These are phyloP conservation scores for Hirtodrosophila cameraria DNA, from an alignment of 2,888 invertebrate species.

Conservation along the genomic window DNA sequence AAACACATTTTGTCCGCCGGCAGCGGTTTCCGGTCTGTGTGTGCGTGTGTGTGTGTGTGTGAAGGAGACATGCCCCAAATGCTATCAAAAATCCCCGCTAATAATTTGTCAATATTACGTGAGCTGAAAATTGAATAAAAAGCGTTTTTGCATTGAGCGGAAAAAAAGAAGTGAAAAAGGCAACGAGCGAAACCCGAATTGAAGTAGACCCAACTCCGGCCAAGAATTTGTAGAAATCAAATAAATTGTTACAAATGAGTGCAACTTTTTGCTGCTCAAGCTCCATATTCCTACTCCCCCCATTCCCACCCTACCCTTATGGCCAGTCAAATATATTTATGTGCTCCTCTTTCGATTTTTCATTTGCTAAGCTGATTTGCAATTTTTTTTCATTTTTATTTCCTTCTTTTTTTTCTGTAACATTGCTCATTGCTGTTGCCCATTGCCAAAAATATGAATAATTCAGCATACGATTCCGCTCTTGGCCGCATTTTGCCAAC, in stretches of 20 bases:
- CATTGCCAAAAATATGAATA: slow-evolving; percentile 65
- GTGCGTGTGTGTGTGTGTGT: slow-evolving; percentile 4
- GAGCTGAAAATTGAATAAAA: slow-evolving; percentile 81
- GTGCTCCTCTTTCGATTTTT: slow-evolving; percentile 58
- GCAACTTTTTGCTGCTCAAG: slow-evolving; percentile 61
- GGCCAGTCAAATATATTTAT: slow-evolving; percentile 50
- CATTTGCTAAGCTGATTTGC: slow-evolving; percentile 75
- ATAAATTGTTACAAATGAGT: slow-evolving; percentile 79
- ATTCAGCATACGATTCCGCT: slow-evolving; percentile 63
- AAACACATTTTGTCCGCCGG: slow-evolving; percentile 42
- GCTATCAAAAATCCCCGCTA: slow-evolving; percentile 78
- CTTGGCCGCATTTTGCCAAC: slow-evolving; percentile 40
- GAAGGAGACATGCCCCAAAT: slow-evolving; percentile 32
- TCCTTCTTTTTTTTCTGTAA: slow-evolving; percentile 22
- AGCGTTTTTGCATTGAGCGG: slow-evolving; percentile 70
- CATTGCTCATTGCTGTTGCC: slow-evolving; percentile 38
- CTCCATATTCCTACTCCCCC: not conserved
- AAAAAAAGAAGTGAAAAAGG: slow-evolving; percentile 13
- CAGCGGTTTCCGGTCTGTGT: slow-evolving; percentile 35
- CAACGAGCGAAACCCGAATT: slow-evolving; percentile 11
- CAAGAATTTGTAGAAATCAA: slow-evolving; percentile 62
- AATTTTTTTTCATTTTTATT: slow-evolving; percentile 24
- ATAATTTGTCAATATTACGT: slow-evolving; percentile 83
- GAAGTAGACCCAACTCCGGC: slow-evolving; percentile 18
- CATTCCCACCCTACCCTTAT: not conserved